A percentile compares a stretch with the other conserved stretches of the same genome.
Conservation (phyloP, 2,113 vertebrate species). For the Laterallus jamaicensis region DNA sequence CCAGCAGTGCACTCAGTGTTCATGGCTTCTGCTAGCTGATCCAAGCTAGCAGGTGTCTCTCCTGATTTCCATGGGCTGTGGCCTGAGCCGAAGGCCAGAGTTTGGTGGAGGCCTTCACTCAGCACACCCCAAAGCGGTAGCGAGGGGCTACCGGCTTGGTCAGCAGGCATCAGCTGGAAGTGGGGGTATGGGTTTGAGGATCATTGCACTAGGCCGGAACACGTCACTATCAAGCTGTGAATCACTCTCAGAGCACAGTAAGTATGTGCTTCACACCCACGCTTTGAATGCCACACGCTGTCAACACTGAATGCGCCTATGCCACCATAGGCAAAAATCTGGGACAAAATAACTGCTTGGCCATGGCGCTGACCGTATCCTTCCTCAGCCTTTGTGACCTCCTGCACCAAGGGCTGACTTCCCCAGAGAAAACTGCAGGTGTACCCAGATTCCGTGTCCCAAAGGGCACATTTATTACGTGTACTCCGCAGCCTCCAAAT, state of each 20-base stretch:
- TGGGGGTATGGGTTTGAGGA: background rate
- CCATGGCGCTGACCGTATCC: background rate
- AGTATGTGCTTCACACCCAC: background rate
- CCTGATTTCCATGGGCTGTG: rapidly evolving
- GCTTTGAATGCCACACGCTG: background rate
- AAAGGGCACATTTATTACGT: background rate
- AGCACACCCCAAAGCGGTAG: background rate
- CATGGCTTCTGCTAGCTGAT: background rate
- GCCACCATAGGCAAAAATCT: rapidly evolving
- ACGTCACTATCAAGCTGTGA: rapidly evolving
- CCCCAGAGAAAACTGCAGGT: background rate
- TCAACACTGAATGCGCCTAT: background rate
- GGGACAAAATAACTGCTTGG: background rate
- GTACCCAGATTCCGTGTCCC: background rate
- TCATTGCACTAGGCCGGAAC: background rate
- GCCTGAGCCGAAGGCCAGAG: background rate
- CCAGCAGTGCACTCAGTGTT: background rate
- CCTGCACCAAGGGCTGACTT: background rate
- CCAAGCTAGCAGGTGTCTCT: background rate
- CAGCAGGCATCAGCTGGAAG: background rate
- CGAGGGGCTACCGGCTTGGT: background rate
- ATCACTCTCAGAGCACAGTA: background rate
- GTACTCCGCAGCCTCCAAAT: background rate
- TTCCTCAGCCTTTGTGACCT: background rate
- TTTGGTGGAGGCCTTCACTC: background rate